Base-by-base conservation (phyloP, 1,140 invertebrate genomes). In the Meloidogyne exigua region DNA sequence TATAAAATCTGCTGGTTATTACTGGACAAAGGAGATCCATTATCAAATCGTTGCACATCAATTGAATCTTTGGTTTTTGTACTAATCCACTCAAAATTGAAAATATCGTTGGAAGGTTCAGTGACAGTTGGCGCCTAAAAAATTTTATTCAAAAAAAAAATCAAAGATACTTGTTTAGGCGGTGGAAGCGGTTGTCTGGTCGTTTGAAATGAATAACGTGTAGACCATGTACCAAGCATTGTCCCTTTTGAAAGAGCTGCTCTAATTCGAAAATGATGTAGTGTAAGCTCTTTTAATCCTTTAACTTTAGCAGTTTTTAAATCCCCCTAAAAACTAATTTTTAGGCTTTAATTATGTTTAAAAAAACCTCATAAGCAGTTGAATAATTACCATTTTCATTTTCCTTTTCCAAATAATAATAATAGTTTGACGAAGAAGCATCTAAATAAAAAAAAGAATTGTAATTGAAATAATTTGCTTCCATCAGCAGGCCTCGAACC, bases 331-430 rank as follows among this genome's bases (percentile, higher is more conserved):
- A n/a, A 49, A 49, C 4, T 49, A 44, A 44, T 2, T 18, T 18
- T n/a, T n/a, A n/a, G n/a, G n/a, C 13, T 15, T 18, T 15, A 15
- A 44, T 2, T 44, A 15, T 15, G 15, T n/a, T n/a, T 3, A 32
- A 32, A 32, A 32, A 3, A 32, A 68, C 74, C 75, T 87, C 84
- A 68, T 85, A 85, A 39, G 87, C 82, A 9, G 72, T 39, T 39
- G 82, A 75, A 63, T 83, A 85, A 5, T 62, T 85, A 18, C 85
- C 84, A 65, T 75, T 82, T 25, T 87, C 85, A 67, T 82, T 83
- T 70, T 87, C 85, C 26, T 76, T 72, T 57, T 87, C 84, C 63
- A 85, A 23, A 72, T 82, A 84, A 72, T 81, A 84, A 68, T 85
- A 85, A 44, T 57, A 68, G 15, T 64, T 57, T 23, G 66, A 44